Evolutionary conservation across 2,888 invertebrate genomes (phyloP).

Genomic region (Apoderus coryli): DNA sequence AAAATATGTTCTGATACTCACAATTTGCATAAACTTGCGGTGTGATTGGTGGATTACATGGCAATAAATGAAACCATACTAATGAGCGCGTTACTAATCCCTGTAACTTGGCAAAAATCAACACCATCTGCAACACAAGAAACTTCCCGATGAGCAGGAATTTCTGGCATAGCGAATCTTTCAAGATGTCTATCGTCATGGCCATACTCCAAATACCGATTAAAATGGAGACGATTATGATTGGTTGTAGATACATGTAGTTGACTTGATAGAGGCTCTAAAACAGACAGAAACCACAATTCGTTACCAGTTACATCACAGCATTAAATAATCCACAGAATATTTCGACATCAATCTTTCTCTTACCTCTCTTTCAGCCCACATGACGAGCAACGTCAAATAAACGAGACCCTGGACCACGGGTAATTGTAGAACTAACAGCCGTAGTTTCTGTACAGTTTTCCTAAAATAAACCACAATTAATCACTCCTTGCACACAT

Average conservation of each 20-base stretch:
- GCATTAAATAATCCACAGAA: too few species aligned
- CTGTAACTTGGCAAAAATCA: conserved; percentile 54
- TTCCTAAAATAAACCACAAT: too few species aligned
- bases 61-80: conserved; percentile 39
- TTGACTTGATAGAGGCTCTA: conserved; percentile 43
- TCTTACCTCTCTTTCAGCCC: conserved; percentile 51
- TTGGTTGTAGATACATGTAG: conserved; percentile 48
- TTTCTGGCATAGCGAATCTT: conserved; percentile 31
- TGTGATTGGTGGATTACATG: conserved; percentile 49
- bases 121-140: conserved; percentile 45
- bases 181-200: conserved; percentile 44
- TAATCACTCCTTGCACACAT: too few species aligned
- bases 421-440: conserved; percentile 53
- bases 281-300: conserved; percentile 18
- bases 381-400: conserved; percentile 41
- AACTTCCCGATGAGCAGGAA: conserved; percentile 35
- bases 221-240: conserved; percentile 48
- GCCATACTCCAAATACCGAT: conserved; percentile 54
- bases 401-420: conserved; percentile 50
- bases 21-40: conserved; percentile 51
- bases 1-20: conserved; percentile 32
- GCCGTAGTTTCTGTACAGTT: conserved; percentile 37
- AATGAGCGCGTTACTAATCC: conserved; percentile 42
- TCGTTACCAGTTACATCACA: background rate
- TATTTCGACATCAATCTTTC: too few species aligned